Evolutionary conservation across 1,140 invertebrate genomes (phyloP), one percentile per base, ranked within the genome.

Genomic region (Streblospio benedicti): DNA sequence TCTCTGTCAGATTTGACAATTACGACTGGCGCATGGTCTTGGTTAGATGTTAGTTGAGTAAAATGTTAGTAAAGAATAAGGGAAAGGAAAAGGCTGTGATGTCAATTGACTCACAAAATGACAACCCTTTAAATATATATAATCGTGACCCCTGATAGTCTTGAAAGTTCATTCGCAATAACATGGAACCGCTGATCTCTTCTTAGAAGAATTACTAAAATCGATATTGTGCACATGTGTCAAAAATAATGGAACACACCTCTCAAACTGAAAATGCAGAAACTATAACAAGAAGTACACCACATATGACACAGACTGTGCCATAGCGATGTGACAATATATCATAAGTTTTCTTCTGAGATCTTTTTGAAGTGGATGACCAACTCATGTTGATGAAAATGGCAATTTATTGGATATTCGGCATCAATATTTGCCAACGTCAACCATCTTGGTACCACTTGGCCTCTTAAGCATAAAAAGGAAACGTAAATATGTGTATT

Each of bases 251-350:
- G 14, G 27, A 30, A 51, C 33, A 18, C 45, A 77, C 75, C 71
- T 79, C 76, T 56, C 76, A 74, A 67, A 79, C 75, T 32, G 73
- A 71, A 58, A 79, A 70, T 1, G 71, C 65, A 0, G 73, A 69
- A 1, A 74, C 58, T 4, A 69, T 63, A 12, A 77, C 35, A 4
- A 75, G 50, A 62, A 74, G 60, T 14, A 67, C 33, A n/a, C 70
- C 70, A 53, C 63, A 45, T 51, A 78, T 54, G 28, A 76, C 33
- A 28, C 72, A 50, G 14, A 74, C 18, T 28, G 72, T 50, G 6
- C 76, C 76, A 69, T 77, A 70, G 64, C 68, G 70, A 52, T 75
- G 74, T 18, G 76, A 76, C 0, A 79, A 54, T 5, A 76, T 44
- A 62, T 77, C 76, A 59, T 77, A 77, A 5, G 67, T 59, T 60